Evolutionary conservation across 23 tunicate genomes (phyloP).

Genomic region (Halocynthia roretzi): DNA sequence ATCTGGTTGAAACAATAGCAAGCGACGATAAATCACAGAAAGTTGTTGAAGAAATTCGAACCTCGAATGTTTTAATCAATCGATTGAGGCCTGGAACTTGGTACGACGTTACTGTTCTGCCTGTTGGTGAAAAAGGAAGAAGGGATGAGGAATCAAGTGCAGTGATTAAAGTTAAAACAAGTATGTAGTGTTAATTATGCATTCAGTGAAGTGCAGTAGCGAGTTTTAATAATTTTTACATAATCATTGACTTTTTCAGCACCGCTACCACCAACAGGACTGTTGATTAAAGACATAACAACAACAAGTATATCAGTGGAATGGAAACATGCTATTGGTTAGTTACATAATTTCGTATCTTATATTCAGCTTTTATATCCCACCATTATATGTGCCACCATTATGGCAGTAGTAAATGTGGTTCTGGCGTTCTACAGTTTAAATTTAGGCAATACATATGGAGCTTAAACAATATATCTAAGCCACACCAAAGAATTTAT

Average conservation of each 20-base stretch:
- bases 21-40: background rate
- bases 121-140: conserved; percentile 25
- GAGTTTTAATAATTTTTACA: background rate
- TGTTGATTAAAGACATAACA: conserved; percentile 23
- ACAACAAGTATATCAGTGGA: conserved; percentile 21
- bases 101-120: conserved; percentile 26
- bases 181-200: background rate
- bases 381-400: background rate
- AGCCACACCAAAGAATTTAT: too few relatives aligned
- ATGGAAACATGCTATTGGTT: conserved; percentile 51
- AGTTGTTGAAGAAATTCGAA: background rate
- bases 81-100: conserved; percentile 37
- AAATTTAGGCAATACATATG: too few relatives aligned
- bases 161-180: conserved; percentile 1
- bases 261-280: conserved; percentile 32
- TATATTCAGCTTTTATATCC: background rate
- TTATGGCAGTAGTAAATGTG: background rate
- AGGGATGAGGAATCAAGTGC: background rate
- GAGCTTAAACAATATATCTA: too few relatives aligned
- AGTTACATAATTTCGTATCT: background rate
- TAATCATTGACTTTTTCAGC: conserved; percentile 11
- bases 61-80: background rate
- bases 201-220: too few relatives aligned
- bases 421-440: too few relatives aligned
- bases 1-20: background rate